Base-by-base conservation (phyloP, 2,888 invertebrate species). In the Cryptocheilus praepositus region DNA sequence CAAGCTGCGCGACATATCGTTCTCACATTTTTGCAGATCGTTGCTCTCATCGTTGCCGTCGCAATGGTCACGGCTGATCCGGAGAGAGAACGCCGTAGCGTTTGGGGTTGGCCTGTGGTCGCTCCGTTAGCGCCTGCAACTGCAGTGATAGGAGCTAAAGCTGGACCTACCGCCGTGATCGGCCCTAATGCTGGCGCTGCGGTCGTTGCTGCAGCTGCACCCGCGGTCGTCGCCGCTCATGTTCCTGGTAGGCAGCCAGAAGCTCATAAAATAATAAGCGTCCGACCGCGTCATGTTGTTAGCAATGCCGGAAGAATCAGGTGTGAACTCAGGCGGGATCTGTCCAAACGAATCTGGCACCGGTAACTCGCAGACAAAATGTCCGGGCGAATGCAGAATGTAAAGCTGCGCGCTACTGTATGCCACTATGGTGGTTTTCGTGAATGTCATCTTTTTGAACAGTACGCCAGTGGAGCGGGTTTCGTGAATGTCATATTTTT, bases 11-110 rank as follows among this genome's bases (percentile, higher is more conserved):
- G 25, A 25, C 25, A 25, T 5, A 5, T 15, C 2, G 2, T 52
- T 25, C 25, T 25, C 25, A 5, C 25, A 2, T 18, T 45, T 46
- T 19, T 61, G 3, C 53, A 75, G 71, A 45, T 75, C 28, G 59
- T 70, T 52, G 53, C 71, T 28, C 63, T 71, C 59, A 69, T 74
- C 61, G 71, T 71, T 44, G 46, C 74, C 49, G 46, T 74, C 54
- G 75, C 75, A 49, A 19, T 70, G 28, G 71, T 55, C 0, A 67
- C 45, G 21, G 76, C 73, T n/a, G 44, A 64, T 66, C 79, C 76
- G 8, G 74, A 75, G n/a, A 70, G 64, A 16, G 80, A 76, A 46
- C 76, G 79, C 19, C 80, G 77, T n/a, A 73, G 80, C 53, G 67
- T 79, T 54, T 60, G 71, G 60, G 75, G 73, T 19, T 22, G n/a